A percentile compares a stretch with the other conserved stretches of the same genome.
These are phyloP conservation scores for Phyllotreta cruciferae DNA, from an alignment of 2,888 invertebrate species.

Conservation along the genomic window DNA sequence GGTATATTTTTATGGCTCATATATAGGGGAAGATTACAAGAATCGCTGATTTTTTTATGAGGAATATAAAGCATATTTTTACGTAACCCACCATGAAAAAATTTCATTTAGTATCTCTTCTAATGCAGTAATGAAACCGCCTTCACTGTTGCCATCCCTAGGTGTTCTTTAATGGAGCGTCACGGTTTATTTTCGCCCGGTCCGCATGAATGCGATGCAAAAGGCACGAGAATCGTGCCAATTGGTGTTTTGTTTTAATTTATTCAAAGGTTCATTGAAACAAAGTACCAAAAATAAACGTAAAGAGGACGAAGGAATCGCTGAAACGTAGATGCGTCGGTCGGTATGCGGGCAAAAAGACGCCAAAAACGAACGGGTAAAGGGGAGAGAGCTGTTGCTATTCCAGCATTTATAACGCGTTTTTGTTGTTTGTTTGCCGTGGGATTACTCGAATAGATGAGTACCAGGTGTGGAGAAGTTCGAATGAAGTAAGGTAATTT, in stretches of 20 bases:
- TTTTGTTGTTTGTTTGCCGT: neutral
- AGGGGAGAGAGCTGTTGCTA: constrained; percentile 17
- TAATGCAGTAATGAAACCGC: neutral
- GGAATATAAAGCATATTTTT: no score
- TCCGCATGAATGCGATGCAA: constrained; percentile 46
- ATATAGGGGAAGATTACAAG: no score
- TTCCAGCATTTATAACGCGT: constrained; percentile 24
- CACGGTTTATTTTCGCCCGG: constrained; percentile 46
- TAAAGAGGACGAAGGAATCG: constrained; percentile 25
- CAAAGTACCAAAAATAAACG: constrained; percentile 45
- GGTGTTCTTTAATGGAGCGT: constrained; percentile 49
- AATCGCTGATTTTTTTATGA: no score
- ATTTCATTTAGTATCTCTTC: no score
- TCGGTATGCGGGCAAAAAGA: constrained; percentile 32
- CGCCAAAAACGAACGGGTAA: constrained; percentile 4
- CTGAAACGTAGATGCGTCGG: constrained; percentile 27
- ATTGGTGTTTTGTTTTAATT: constrained; percentile 54
- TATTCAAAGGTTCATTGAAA: constrained; percentile 58
- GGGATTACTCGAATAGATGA: constrained; percentile 24
- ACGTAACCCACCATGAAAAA: no score
- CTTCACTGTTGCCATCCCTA: neutral
- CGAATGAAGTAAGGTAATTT: neutral
- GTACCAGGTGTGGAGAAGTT: constrained; percentile 23
- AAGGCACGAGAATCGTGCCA: constrained; percentile 54
- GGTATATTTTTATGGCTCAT: no score